A percentile compares a stretch with the other conserved stretches of the same genome.
Evolutionary conservation across 2,888 invertebrate genomes (phyloP).

Genomic region (Polymixis flavicincta): DNA sequence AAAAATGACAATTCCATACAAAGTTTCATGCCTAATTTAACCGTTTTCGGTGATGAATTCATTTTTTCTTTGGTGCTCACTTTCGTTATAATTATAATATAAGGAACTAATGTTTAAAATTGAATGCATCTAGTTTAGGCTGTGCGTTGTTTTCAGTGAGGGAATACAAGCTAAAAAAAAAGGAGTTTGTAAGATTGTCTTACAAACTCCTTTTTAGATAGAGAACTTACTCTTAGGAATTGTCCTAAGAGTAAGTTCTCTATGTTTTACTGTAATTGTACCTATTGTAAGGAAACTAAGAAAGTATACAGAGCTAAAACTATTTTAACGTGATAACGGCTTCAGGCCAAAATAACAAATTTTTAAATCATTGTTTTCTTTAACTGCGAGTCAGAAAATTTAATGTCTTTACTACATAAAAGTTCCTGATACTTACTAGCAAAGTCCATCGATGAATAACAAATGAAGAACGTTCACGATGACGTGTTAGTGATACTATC

Average conservation of each 20-base stretch:
- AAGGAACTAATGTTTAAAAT: background rate
- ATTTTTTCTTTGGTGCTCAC: background rate
- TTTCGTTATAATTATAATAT: background rate
- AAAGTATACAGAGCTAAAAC: background rate
- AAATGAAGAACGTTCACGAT: background rate
- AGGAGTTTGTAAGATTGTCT: too few species aligned
- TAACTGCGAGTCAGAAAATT: background rate
- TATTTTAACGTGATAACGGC: background rate
- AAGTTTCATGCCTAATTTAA: background rate
- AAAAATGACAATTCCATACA: too few species aligned
- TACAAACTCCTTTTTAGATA: too few species aligned
- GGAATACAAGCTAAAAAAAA: too few species aligned
- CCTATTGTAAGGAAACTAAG: background rate
- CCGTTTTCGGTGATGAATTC: background rate
- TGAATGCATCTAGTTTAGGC: background rate
- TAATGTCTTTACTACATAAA: background rate
- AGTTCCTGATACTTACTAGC: too few species aligned
- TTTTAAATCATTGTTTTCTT: background rate
- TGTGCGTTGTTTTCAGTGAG: background rate
- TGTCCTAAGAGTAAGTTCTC: too few species aligned
- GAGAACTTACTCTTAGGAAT: too few species aligned
- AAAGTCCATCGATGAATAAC: constrained; percentile 2
- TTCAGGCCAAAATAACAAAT: background rate
- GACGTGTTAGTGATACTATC: background rate
- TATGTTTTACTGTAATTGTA: too few species aligned